Conservation (phyloP, 2,797 vertebrate genomes). For the Paramormyrops hopkinsi region DNA sequence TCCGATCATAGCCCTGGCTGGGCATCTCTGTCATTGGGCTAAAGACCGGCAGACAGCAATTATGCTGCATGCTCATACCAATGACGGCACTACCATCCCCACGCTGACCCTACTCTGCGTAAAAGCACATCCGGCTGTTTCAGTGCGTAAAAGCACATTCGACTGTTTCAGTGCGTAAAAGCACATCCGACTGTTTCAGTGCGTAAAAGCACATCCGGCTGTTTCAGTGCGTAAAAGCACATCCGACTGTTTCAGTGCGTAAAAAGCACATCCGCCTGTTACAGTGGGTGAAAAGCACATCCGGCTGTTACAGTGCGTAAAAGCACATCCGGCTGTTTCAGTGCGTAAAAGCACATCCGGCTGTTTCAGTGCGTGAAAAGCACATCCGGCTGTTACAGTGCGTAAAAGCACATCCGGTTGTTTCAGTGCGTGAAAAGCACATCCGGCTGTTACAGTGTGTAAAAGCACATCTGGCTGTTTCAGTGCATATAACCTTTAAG, state of each 20-base stretch:
- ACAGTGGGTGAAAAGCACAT: background rate
- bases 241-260: background rate
- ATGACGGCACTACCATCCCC: background rate
- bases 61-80: background rate
- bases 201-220: background rate
- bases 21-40: background rate
- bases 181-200: background rate
- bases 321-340: too few relatives aligned
- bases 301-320: fast-evolving
- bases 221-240: background rate
- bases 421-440: background rate
- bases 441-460: background rate
- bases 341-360: too few relatives aligned
- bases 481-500: background rate
- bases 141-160: background rate
- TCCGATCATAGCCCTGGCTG: background rate
- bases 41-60: background rate
- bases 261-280: background rate
- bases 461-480: background rate
- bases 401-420: background rate
- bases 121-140: background rate
- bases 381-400: too few relatives aligned
- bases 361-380: background rate
- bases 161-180: background rate
- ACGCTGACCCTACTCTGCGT: background rate